A percentile compares a stretch with the other conserved stretches of the same genome.
Conservation (phyloP, 2,113 vertebrate species). For the Eidolon helvum region DNA sequence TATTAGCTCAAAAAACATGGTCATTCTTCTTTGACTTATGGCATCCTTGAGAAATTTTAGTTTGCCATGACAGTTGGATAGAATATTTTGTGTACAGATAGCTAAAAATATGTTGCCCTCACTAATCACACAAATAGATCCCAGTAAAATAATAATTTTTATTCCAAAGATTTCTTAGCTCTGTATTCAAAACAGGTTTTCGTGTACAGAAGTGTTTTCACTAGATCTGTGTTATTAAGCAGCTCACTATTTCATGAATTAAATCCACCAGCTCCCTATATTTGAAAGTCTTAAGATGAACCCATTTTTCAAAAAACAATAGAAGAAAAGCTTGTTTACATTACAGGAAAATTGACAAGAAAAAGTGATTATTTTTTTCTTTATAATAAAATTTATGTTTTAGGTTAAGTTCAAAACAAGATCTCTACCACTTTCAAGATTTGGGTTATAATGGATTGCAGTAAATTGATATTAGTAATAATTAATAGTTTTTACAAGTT, state of each 20-base stretch:
- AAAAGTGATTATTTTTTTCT: background rate
- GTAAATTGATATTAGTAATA: background rate
- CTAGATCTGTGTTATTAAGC: background rate
- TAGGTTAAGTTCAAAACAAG: background rate
- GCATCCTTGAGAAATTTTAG: background rate
- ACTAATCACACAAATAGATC: background rate
- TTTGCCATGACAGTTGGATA: background rate
- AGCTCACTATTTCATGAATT: background rate
- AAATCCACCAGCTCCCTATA: background rate
- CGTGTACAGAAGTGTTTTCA: background rate
- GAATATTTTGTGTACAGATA: background rate
- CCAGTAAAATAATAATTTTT: background rate
- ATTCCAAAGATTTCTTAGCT: background rate
- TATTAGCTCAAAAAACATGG: constrained; percentile 15
- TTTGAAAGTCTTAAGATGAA: background rate
- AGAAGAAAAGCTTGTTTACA: background rate
- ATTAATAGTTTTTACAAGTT: background rate
- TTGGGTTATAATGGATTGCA: background rate
- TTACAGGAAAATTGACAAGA: background rate
- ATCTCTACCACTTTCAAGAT: background rate
- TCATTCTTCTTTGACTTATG: background rate
- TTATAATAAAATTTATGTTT: background rate
- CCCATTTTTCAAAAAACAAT: background rate
- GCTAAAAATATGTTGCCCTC: background rate
- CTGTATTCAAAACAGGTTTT: background rate